These are phyloP conservation scores for Odontesthes bonariensis DNA, from an alignment of 2,113 vertebrate species.

Conservation along the genomic window DNA sequence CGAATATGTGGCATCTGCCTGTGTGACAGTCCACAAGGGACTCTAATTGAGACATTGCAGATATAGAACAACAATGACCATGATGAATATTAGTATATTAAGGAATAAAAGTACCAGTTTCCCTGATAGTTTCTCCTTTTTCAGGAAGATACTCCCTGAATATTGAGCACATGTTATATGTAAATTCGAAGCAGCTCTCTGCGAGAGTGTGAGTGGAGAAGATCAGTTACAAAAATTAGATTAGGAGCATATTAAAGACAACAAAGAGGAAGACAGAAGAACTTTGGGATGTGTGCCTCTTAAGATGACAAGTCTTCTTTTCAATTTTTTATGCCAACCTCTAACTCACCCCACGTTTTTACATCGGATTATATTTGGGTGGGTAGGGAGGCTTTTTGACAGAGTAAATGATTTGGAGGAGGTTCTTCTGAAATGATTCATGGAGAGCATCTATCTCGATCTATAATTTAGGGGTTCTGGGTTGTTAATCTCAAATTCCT, in stretches of 20 bases:
- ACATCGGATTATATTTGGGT: neutral
- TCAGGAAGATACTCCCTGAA: neutral
- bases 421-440: conserved; percentile 50
- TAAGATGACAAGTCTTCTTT: neutral
- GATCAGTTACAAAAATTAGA: conserved; percentile 46
- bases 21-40: no score
- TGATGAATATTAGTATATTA: no score
- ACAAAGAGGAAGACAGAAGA: conserved; percentile 16
- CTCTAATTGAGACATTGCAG: no score
- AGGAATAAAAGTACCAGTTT: no score
- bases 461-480: conserved; percentile 51
- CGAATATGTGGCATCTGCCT: no score
- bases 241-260: conserved; percentile 24
- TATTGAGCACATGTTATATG: conserved; percentile 14
- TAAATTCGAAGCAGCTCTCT: conserved; percentile 17
- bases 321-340: conserved; percentile 16
- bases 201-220: conserved; percentile 1
- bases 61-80: no score
- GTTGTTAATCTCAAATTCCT: conserved; percentile 16
- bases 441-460: conserved; percentile 38
- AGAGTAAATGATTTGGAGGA: conserved; percentile 10
- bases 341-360: conserved; percentile 13
- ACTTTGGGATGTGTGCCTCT: conserved; percentile 13
- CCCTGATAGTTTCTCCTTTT: no score
- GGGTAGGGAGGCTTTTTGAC: conserved; percentile 17